Percentiles rank a stretch among this genome's conserved stretches.
These are phyloP conservation scores for Venustaconcha ellipsiformis DNA, from an alignment of 1,140 invertebrate genomes.

Conservation along the genomic window DNA sequence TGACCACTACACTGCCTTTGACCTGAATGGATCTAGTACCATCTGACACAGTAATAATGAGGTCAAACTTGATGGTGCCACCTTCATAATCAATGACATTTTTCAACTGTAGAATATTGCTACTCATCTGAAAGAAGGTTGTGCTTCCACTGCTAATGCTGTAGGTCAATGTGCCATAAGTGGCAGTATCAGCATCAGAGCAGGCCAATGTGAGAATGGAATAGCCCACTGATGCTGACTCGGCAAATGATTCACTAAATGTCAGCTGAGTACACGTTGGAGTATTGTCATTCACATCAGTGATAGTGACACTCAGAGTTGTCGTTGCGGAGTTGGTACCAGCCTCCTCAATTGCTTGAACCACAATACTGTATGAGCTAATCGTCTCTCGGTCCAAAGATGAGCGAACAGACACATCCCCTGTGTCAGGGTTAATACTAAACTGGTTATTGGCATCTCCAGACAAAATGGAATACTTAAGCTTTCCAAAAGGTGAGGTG, in stretches of 20 bases:
- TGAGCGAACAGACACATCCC: constrained; percentile 31
- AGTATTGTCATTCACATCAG: constrained; percentile 51
- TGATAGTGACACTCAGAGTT: constrained; percentile 44
- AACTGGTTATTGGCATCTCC: constrained; percentile 48
- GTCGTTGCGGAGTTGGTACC: constrained; percentile 33
- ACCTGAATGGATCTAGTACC: too few relatives aligned
- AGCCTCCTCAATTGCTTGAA: constrained; percentile 43
- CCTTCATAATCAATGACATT: too few relatives aligned
- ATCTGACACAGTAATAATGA: too few relatives aligned
- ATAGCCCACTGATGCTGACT: constrained; percentile 27
- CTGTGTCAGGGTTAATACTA: constrained; percentile 41
- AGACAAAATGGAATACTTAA: constrained; percentile 36
- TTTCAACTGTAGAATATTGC: too few relatives aligned
- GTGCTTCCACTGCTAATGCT: constrained; percentile 38
- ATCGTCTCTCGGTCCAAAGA: constrained; percentile 44
- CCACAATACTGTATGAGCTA: constrained; percentile 33
- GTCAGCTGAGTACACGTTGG: constrained; percentile 39
- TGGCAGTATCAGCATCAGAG: constrained; percentile 36
- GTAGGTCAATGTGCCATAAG: constrained; percentile 38
- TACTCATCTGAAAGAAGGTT: constrained; percentile 17
- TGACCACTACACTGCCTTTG: too few relatives aligned
- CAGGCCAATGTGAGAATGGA: constrained; percentile 33
- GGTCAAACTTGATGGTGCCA: too few relatives aligned
- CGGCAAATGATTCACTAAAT: constrained; percentile 24
- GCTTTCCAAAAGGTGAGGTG: constrained; percentile 29